phyloP scores from a whole-genome alignment of 1,140 invertebrate species.

The Rhagoletis pomonella region DNA sequence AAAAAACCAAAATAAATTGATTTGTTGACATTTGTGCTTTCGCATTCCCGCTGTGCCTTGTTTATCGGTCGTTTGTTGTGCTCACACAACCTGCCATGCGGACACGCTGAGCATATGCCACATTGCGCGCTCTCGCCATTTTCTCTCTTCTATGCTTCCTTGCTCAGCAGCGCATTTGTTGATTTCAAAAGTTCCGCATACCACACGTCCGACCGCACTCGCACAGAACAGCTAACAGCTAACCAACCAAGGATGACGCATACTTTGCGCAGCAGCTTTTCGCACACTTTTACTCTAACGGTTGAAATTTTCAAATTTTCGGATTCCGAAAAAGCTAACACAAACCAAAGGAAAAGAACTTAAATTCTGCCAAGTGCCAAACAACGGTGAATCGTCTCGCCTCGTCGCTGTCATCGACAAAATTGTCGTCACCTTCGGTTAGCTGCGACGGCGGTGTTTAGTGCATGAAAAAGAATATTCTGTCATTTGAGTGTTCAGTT shows the following conservation, averaged over 20 bases:
- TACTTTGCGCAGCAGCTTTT: conserved; percentile 45
- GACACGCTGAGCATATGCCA: neutral
- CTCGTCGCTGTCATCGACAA: conserved; percentile 32
- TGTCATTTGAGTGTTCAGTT: conserved; percentile 70
- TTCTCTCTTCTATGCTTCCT: neutral
- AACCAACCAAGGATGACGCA: conserved; percentile 11
- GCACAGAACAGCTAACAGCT: neutral
- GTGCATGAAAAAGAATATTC: conserved; percentile 71
- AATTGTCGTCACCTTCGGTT: conserved; percentile 39
- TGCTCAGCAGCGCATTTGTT: neutral
- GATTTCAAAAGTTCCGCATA: conserved; percentile 24
- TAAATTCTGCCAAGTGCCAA: conserved; percentile 3
- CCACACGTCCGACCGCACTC: conserved; percentile 16
- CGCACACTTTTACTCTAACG: neutral
- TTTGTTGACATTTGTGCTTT: conserved; percentile 39
- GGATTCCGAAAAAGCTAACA: conserved; percentile 21
- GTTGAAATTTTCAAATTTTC: conserved; percentile 37
- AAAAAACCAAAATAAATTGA: neutral
- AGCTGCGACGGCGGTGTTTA: conserved; percentile 56
- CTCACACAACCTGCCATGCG: conserved; percentile 31
- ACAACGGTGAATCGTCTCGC: neutral
- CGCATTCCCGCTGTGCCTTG: neutral
- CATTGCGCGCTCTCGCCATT: neutral
- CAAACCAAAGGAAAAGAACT: neutral
- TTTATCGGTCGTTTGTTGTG: conserved; percentile 39